Evolutionary conservation across 2,888 invertebrate species (phyloP).

Genomic region (Dyspetes luteomarginatus): DNA sequence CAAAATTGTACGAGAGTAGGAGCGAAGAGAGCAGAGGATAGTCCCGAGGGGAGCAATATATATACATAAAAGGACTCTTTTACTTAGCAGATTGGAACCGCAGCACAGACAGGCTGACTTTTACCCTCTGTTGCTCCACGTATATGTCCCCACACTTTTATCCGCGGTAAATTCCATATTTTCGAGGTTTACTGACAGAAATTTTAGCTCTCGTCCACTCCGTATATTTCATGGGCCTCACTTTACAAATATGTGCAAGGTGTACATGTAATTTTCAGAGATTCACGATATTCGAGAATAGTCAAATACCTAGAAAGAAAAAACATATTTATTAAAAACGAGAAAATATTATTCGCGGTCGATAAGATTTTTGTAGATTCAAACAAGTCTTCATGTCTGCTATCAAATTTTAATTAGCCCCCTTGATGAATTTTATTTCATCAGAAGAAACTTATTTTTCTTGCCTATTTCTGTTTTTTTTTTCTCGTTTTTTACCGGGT

Average conservation of each 20-base stretch:
- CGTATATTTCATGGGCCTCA: conserved; percentile 3
- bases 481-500: not conserved
- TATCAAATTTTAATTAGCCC: too few relatives aligned
- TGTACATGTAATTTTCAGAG: not conserved
- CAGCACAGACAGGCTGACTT: conserved; percentile 38
- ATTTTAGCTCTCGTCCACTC: conserved; percentile 7
- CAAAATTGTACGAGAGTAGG: conserved; percentile 65
- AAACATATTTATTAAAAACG: too few relatives aligned
- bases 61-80: conserved; percentile 70
- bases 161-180: conserved; percentile 36
- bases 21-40: conserved; percentile 42
- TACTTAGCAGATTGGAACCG: conserved; percentile 79
- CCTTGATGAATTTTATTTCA: too few relatives aligned
- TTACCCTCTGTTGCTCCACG: not conserved
- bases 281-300: conserved; percentile 10
- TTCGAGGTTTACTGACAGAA: not conserved
- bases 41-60: conserved; percentile 39
- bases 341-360: too few relatives aligned
- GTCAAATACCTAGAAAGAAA: too few relatives aligned
- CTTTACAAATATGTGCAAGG: conserved; percentile 21
- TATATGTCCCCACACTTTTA: conserved; percentile 15
- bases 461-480: not conserved
- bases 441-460: too few relatives aligned
- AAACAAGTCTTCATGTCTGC: too few relatives aligned
- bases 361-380: too few relatives aligned